Conservation (phyloP, 2,113 vertebrate genomes). For the Hoplias malabaricus region DNA sequence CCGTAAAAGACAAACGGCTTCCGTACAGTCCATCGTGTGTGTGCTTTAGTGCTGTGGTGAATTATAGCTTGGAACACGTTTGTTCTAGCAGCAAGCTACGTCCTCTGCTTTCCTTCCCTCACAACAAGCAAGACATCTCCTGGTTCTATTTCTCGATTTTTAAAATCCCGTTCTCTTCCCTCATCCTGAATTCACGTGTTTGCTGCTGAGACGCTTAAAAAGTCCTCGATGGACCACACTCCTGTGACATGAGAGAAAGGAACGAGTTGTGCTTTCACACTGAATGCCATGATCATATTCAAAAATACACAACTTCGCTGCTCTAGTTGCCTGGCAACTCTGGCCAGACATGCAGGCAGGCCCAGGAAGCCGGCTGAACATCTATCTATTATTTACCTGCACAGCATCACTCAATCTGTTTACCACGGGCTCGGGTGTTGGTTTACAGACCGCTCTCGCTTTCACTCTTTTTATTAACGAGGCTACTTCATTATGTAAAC, state of each 20-base stretch:
- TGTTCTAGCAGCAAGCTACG: not conserved
- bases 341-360: conserved; percentile 3
- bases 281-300: not conserved
- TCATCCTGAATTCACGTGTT: not conserved
- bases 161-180: not conserved
- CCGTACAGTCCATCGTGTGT: not conserved
- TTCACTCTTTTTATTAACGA: conserved; percentile 35
- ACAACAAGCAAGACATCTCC: not conserved
- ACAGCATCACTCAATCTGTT: conserved; percentile 28
- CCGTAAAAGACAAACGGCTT: not conserved
- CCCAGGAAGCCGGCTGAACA: not conserved
- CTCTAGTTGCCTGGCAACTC: conserved; percentile 58
- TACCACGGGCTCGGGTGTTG: conserved; percentile 7
- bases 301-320: not conserved
- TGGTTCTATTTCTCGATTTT: not conserved
- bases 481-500: conserved; percentile 20
- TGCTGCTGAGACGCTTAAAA: not conserved
- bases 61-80: not conserved
- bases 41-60: not conserved
- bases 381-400: conserved; percentile 43
- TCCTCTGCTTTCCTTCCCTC: no score
- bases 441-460: conserved; percentile 44
- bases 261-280: not conserved
- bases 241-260: not conserved
- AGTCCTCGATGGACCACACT: not conserved